A percentile compares a stretch with the other conserved stretches of the same genome.
These are phyloP conservation scores for Brachyopa scutellaris DNA, from an alignment of 2,888 invertebrate species.

Conservation along the genomic window DNA sequence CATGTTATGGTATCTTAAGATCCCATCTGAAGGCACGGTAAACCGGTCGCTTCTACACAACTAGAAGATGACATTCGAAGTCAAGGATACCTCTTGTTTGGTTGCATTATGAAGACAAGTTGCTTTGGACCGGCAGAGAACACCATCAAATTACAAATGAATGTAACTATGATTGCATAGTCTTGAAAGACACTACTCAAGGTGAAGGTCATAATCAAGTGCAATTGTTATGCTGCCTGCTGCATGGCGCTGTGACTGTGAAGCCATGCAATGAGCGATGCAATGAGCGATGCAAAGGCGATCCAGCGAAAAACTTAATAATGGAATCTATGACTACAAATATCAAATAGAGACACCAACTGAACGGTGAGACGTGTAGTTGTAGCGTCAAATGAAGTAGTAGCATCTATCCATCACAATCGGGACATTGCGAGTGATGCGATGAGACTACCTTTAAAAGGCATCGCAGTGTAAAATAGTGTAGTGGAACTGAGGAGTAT, in stretches of 20 bases:
- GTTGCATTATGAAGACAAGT: conserved; percentile 28
- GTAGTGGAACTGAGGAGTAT: not conserved
- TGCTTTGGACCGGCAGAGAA: not conserved
- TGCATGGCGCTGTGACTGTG: not conserved
- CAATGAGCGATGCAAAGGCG: not conserved
- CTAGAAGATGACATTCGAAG: conserved; percentile 33
- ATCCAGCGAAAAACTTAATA: conserved; percentile 48
- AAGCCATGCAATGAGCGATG: not conserved
- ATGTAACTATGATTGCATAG: conserved; percentile 56
- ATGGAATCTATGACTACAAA: conserved; percentile 38
- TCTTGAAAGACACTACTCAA: conserved; percentile 30
- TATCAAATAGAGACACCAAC: conserved; percentile 38
- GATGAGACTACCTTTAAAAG: conserved; percentile 26
- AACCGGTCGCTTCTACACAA: conserved; percentile 41
- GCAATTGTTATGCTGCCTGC: conserved; percentile 51
- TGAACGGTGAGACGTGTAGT: conserved; percentile 2
- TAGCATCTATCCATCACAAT: conserved; percentile 54
- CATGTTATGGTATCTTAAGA: conserved; percentile 50
- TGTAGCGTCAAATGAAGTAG: conserved; percentile 37
- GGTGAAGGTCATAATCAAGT: conserved; percentile 70
- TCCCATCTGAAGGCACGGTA: conserved; percentile 22
- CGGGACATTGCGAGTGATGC: conserved; percentile 28
- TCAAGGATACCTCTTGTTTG: conserved; percentile 5
- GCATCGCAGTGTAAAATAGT: not conserved
- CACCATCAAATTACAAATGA: conserved; percentile 47